Evolutionary conservation across 2,888 invertebrate species (phyloP), one percentile per base, ranked within the genome.

Genomic region (Pterobdella sp.): DNA sequence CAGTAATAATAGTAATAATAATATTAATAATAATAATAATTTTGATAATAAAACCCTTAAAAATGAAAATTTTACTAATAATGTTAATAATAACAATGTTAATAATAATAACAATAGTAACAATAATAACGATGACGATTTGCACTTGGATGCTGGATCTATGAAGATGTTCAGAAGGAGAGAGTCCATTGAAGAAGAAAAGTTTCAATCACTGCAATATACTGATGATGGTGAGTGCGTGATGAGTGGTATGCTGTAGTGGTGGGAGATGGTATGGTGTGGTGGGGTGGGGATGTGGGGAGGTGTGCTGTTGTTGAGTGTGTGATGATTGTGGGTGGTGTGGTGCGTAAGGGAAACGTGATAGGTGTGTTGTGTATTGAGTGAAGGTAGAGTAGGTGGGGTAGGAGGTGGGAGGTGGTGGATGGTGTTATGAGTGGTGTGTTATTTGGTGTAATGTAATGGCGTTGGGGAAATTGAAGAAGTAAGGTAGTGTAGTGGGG

Each of bases 161-260:
- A 4, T 56, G 60, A 56, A 56, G n/a, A 56, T 56, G 60, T 56
- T 56, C n/a, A 22, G 60, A 56, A 56, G 60, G 60, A 56, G 3
- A 18, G n/a, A 56, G 60, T 56, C 60, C 4, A 56, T 56, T n/a
- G 60, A 56, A 3, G 60, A 56, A 56, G 60, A 56, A n/a, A 56
- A 56, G 60, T 56, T 56, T 26, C 3, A 18, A 26, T 56, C 60
- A 56, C 60, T 56, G 10, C 4, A 56, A n/a, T 56, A 56, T n/a
- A 56, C 60, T 26, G 60, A 56, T n/a, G 60, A 56, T 56, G 60
- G 60, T 56, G 4, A 3, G 42, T 42, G n/a, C n/a, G n/a, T n/a
- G n/a, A n/a, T n/a, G n/a, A n/a, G n/a, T n/a, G n/a, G n/a, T n/a
- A n/a, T n/a, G n/a, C n/a, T n/a, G n/a, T n/a, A n/a, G n/a, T n/a